Evolutionary conservation across 2,797 vertebrate genomes (phyloP).

Genomic region (Remorina albescens): DNA sequence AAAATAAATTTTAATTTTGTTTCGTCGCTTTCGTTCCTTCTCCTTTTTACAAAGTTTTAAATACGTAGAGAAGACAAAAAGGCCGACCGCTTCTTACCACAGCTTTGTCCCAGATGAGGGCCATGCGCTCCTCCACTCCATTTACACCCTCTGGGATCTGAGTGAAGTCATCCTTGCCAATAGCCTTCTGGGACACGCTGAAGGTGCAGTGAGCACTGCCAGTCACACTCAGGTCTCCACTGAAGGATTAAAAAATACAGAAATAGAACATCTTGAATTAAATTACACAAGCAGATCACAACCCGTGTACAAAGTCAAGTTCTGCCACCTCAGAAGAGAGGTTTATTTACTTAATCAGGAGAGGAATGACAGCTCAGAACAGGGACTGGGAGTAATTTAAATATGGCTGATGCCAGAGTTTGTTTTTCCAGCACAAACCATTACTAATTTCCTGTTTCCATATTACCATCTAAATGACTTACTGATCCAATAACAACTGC

Average conservation of each 20-base stretch:
- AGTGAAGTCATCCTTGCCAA: slow-evolving; percentile 98
- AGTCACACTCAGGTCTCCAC: slow-evolving; percentile 94
- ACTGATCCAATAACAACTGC: slow-evolving; percentile 6
- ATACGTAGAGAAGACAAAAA: not conserved
- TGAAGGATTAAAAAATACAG: slow-evolving; percentile 54
- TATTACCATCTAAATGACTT: slow-evolving; percentile 8
- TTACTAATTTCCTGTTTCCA: slow-evolving; percentile 53
- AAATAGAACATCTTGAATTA: not conserved
- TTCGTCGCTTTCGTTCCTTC: not conserved
- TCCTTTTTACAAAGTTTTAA: not conserved
- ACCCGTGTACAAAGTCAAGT: not conserved
- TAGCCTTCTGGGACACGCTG: slow-evolving; percentile 97
- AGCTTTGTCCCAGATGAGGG: slow-evolving; percentile 97
- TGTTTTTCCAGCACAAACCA: slow-evolving; percentile 27
- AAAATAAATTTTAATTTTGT: not conserved
- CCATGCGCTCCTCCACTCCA: slow-evolving; percentile 96
- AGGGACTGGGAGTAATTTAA: slow-evolving; percentile 12
- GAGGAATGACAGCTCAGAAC: slow-evolving; percentile 11
- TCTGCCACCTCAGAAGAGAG: slow-evolving; percentile 8
- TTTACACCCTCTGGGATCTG: slow-evolving; percentile 97
- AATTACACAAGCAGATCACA: not conserved
- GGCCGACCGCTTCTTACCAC: slow-evolving; percentile 95
- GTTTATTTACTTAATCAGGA: slow-evolving; percentile 35
- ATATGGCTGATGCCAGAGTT: slow-evolving; percentile 25
- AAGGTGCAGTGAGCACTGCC: slow-evolving; percentile 98